Evolutionary conservation across 2,888 invertebrate genomes (phyloP).

Genomic region (Diaprepes abbreviatus): DNA sequence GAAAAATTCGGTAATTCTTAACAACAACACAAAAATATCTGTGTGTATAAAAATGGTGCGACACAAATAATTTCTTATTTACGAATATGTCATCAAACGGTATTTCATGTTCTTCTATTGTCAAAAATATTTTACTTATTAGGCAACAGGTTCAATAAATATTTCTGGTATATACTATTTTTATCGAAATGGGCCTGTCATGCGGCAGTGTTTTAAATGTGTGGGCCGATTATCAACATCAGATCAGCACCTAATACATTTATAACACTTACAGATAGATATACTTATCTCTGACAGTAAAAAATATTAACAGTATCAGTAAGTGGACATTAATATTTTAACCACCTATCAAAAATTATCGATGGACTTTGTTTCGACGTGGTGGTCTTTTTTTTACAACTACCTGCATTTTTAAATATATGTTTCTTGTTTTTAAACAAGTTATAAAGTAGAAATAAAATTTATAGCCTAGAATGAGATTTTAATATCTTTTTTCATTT

Average conservation of each 20-base stretch:
- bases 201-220: conserved; percentile 20
- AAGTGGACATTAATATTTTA: conserved; percentile 36
- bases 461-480: too few relatives aligned
- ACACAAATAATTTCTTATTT: too few relatives aligned
- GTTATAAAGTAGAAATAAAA: too few relatives aligned
- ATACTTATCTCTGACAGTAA: conserved; percentile 31
- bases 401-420: conserved; percentile 17
- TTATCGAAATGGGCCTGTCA: conserved; percentile 14
- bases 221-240: conserved; percentile 30
- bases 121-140: too few relatives aligned
- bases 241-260: conserved; percentile 29
- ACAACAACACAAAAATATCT: too few relatives aligned
- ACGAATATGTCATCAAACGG: too few relatives aligned
- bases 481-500: too few relatives aligned
- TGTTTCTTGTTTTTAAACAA: too few relatives aligned
- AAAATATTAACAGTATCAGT: conserved; percentile 33
- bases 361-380: conserved; percentile 25
- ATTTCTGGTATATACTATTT: neutral
- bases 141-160: neutral
- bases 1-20: too few relatives aligned
- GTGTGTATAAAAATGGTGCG: too few relatives aligned
- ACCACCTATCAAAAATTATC: conserved; percentile 24
- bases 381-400: conserved; percentile 35
- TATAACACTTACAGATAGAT: conserved; percentile 27
- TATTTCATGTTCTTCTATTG: too few relatives aligned